Evolutionary conservation across 1,140 invertebrate species (phyloP).

Genomic region (Pseudomyrmex gracilis): DNA sequence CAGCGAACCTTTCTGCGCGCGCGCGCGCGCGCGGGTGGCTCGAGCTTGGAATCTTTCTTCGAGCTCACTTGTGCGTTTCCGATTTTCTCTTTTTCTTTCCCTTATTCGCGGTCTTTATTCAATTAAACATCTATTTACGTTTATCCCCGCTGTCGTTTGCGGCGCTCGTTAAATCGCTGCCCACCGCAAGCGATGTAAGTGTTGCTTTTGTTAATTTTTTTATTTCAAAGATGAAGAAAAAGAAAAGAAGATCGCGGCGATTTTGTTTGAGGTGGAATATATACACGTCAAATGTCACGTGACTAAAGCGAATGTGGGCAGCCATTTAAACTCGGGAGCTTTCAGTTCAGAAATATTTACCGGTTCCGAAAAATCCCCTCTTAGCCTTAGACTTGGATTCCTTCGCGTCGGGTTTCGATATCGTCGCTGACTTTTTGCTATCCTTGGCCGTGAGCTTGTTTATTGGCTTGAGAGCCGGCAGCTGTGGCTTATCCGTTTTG

Average conservation of each 20-base stretch:
- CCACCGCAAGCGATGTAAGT: constrained; percentile 34
- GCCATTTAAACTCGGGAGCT: constrained; percentile 65
- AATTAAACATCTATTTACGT: constrained; percentile 34
- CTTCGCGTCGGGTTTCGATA: constrained; percentile 69
- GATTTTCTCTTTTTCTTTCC: constrained; percentile 19
- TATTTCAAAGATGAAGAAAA: neutral
- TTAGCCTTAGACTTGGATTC: constrained; percentile 88
- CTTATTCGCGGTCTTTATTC: neutral
- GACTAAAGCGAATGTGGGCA: constrained; percentile 51
- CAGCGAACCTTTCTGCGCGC: constrained; percentile 34
- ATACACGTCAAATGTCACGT: neutral
- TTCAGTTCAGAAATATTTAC: constrained; percentile 88
- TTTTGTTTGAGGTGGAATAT: neutral
- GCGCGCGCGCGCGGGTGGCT: constrained; percentile 34
- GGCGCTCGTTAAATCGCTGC: constrained; percentile 65
- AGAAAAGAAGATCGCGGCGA: neutral
- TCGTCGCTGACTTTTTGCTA: constrained; percentile 80
- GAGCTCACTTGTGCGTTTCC: constrained; percentile 38
- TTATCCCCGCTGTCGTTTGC: constrained; percentile 11
- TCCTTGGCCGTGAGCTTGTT: constrained; percentile 84
- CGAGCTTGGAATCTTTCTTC: constrained; percentile 43
- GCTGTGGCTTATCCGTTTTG: constrained; percentile 77
- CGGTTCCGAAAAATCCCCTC: constrained; percentile 93
- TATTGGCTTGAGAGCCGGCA: constrained; percentile 81
- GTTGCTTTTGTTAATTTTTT: neutral